These are phyloP conservation scores for Drosophila pachea DNA, from an alignment of 1,140 invertebrate species.

Conservation along the genomic window DNA sequence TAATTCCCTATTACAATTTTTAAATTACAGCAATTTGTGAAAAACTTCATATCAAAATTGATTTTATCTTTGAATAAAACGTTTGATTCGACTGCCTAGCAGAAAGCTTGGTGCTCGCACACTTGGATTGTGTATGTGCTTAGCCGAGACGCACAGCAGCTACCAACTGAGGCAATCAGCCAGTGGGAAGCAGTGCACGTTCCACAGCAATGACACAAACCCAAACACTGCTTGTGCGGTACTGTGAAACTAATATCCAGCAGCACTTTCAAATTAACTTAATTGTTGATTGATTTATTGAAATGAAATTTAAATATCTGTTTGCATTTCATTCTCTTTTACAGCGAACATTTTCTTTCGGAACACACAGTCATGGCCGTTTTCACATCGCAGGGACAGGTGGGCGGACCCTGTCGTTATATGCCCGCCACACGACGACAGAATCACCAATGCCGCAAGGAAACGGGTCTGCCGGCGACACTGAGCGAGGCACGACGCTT, in stretches of 20 bases:
- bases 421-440: constrained; percentile 78
- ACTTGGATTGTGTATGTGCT: background rate
- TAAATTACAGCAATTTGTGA: too few species aligned
- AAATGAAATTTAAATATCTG: background rate
- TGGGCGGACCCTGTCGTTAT: constrained; percentile 73
- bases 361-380: constrained; percentile 78
- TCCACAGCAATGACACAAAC: constrained; percentile 3
- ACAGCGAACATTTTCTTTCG: constrained; percentile 73
- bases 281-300: background rate
- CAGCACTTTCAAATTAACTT: background rate
- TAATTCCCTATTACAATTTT: background rate
- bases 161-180: background rate
- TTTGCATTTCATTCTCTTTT: constrained; percentile 7
- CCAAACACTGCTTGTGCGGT: background rate
- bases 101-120: constrained; percentile 17
- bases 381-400: constrained; percentile 73
- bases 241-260: too few species aligned
- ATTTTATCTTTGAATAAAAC: too few species aligned
- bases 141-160: constrained; percentile 7
- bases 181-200: background rate
- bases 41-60: too few species aligned
- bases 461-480: constrained; percentile 80
- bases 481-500: constrained; percentile 80
- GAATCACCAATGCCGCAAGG: constrained; percentile 80
- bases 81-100: background rate